phyloP scores from a whole-genome alignment of 2,888 invertebrate species.

The Chrysopilus asiliformis region DNA sequence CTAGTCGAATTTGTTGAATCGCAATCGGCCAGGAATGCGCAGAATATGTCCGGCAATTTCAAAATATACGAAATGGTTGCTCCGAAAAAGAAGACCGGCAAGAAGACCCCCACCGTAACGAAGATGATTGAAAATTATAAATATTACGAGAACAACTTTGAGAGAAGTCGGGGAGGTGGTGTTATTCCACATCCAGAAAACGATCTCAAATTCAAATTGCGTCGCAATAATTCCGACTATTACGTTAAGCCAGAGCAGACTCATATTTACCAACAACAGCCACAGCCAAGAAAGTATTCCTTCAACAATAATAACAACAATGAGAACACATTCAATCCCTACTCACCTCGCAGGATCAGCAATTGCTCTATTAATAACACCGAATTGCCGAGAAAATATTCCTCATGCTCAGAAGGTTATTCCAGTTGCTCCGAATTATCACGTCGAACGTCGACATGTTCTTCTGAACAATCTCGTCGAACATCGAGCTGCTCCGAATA shows the following conservation, averaged over 20 bases:
- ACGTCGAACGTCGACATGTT: slow-evolving; percentile 33
- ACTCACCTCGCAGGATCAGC: slow-evolving; percentile 45
- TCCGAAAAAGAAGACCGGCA: slow-evolving; percentile 56
- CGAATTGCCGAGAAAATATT: slow-evolving; percentile 22
- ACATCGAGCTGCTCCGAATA: slow-evolving; percentile 31
- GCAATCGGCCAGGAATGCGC: slow-evolving; percentile 70
- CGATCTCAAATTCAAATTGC: slow-evolving; percentile 29
- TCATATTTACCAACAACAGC: slow-evolving; percentile 16
- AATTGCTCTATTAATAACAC: slow-evolving; percentile 42
- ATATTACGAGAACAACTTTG: slow-evolving; percentile 34
- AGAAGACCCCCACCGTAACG: slow-evolving; percentile 45
- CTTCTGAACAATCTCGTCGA: slow-evolving; percentile 22
- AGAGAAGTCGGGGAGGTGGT: slow-evolving; percentile 33
- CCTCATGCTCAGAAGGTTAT: slow-evolving; percentile 33
- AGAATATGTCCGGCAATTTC: slow-evolving; percentile 49
- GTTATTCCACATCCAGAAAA: slow-evolving; percentile 31
- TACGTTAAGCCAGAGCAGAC: slow-evolving; percentile 37
- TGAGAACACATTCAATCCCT: slow-evolving; percentile 13
- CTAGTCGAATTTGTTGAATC: slow-evolving; percentile 83
- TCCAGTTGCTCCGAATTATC: slow-evolving; percentile 27
- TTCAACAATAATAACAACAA: slow-evolving; percentile 5
- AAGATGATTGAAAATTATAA: slow-evolving; percentile 49
- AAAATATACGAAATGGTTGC: slow-evolving; percentile 68
- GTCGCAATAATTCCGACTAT: slow-evolving; percentile 34
- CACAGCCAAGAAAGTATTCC: slow-evolving; percentile 9